Evolutionary conservation across 2,888 invertebrate genomes (phyloP), one percentile per base, ranked within the genome.

Genomic region (Lepas anatifera): DNA sequence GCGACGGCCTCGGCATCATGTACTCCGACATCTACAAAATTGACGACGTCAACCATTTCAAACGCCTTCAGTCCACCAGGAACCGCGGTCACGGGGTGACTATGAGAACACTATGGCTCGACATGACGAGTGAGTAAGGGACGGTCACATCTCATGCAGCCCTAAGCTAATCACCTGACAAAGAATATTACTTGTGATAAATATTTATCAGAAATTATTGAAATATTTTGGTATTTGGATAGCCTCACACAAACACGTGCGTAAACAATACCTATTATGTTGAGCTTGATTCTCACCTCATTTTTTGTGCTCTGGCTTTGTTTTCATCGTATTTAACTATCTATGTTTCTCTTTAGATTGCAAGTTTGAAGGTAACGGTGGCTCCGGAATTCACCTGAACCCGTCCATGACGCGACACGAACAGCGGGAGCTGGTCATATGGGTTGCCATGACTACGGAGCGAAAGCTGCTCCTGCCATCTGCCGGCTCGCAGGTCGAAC

Each of bases 1-100:
- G 93, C 76, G 95, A 96, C 77, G 99, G 98, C 0, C 83, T 99
- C 39, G 96, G 95, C 39, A 86, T 99, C 52, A 82, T 96, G 71
- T 97, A 96, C 80, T 93, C 96, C 0, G 95, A 99, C 80, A 87
- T 58, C 35, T 58, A 58, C 58, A 58, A 58, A 22, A 58, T 58
- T 7, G 58, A 58, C 58, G 58, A 58, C 10, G 58, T 58, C 58
- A 58, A 58, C 18, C 58, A 58, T n/a, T 35, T 35, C 22, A 58
- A 58, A 35, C 58, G 18, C 22, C 32, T 58, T 4, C 16, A 58
- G 58, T 58, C 58, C 3, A 32, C 25, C 1, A 7, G 22, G 0
- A 58, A 58, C 22, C 18, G 58, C 3, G 58, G 58, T 35, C 32
- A 35, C 7, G 32, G 58, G 2, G 18, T 58, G 8, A 22, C 58